Evolutionary conservation across 2,113 vertebrate genomes (phyloP).

Genomic region (Syngnathoides biaculeatus): DNA sequence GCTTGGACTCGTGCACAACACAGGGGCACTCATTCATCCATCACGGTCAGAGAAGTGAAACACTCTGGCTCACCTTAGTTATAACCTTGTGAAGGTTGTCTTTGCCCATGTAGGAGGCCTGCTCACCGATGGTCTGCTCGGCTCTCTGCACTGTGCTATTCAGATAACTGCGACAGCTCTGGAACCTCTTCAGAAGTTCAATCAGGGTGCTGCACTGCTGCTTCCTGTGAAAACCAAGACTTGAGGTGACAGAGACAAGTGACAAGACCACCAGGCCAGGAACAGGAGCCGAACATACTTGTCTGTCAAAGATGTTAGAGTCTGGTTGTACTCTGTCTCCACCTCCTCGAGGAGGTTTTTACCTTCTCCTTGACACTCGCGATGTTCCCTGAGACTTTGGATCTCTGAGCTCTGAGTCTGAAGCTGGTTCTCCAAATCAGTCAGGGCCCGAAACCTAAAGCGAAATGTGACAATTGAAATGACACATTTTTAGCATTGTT

Average conservation of each 20-base stretch:
- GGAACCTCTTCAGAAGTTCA: constrained; percentile 88
- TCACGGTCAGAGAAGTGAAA: background rate
- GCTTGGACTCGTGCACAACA: background rate
- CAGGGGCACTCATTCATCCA: background rate
- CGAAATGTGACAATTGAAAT: background rate
- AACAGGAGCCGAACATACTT: constrained; percentile 60
- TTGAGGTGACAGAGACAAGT: background rate
- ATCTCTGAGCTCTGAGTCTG: constrained; percentile 75
- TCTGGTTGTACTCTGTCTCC: constrained; percentile 78
- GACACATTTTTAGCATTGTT: background rate
- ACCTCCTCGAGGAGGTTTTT: constrained; percentile 64
- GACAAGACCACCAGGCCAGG: background rate
- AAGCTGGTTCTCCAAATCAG: constrained; percentile 78
- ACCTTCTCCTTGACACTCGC: constrained; percentile 57
- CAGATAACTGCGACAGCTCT: constrained; percentile 78
- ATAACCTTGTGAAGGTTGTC: constrained; percentile 86
- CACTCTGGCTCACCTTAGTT: constrained; percentile 69
- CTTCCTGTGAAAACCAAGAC: constrained; percentile 60
- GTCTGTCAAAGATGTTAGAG: constrained; percentile 73
- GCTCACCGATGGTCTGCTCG: constrained; percentile 78
- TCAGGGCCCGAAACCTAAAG: constrained; percentile 79
- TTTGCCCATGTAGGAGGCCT: constrained; percentile 88
- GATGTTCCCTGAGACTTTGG: constrained; percentile 67
- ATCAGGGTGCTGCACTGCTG: constrained; percentile 79
- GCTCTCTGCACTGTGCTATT: constrained; percentile 82